Evolutionary conservation across 2,888 invertebrate genomes (phyloP).

Genomic region (Terebella lapidaria): DNA sequence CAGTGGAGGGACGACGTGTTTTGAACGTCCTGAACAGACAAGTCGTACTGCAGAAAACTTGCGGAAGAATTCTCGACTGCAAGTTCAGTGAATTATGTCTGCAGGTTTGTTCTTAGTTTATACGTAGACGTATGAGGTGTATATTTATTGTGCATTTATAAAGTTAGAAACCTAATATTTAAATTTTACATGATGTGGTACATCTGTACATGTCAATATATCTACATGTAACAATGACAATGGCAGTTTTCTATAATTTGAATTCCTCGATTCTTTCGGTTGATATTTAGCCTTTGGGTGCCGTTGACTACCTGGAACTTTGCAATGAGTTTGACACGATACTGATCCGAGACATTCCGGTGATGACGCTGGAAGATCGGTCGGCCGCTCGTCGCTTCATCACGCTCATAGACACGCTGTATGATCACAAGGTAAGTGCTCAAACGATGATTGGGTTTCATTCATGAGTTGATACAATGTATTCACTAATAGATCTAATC

Average conservation of each 20-base stretch:
- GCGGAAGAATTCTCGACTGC: conserved; percentile 85
- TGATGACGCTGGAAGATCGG: conserved; percentile 70
- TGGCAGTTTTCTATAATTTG: too few relatives aligned
- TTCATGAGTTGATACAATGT: not conserved
- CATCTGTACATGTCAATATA: too few relatives aligned
- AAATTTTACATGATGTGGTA: too few relatives aligned
- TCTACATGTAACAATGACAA: too few relatives aligned
- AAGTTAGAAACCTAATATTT: too few relatives aligned
- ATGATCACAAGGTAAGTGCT: conserved; percentile 75
- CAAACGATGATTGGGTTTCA: not conserved
- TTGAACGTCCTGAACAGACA: conserved; percentile 74
- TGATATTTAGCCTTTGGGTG: conserved; percentile 80
- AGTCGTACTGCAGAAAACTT: conserved; percentile 80
- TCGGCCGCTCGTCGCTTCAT: conserved; percentile 93
- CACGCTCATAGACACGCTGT: conserved; percentile 91
- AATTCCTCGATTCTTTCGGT: too few relatives aligned
- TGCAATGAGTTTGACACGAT: conserved; percentile 92
- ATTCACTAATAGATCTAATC: not conserved
- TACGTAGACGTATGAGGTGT: too few relatives aligned
- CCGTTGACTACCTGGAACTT: conserved; percentile 89
- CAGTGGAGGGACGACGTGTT: conserved; percentile 9
- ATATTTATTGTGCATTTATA: too few relatives aligned
- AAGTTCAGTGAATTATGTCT: conserved; percentile 87
- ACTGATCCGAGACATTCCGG: conserved; percentile 82
- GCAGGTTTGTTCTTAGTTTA: conserved; percentile 59